Evolutionary conservation across 1,140 invertebrate species (phyloP).

Genomic region (Tetragonula clypearis): DNA sequence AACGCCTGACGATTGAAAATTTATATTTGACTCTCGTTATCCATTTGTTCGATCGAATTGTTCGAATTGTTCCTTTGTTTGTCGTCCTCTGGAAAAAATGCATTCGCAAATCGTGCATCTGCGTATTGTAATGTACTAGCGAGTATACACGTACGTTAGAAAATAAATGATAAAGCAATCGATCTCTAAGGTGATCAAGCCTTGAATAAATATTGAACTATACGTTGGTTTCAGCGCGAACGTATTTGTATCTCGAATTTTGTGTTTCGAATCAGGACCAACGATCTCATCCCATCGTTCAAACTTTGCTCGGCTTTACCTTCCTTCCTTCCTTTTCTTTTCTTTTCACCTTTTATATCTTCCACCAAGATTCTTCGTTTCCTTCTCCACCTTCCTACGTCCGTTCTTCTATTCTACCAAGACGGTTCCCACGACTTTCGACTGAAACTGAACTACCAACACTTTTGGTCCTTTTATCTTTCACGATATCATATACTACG

Average conservation of each 20-base stretch:
- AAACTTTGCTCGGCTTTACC: conserved; percentile 50
- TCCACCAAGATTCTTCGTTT: conserved; percentile 55
- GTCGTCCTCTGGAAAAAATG: background rate
- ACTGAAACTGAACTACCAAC: conserved; percentile 43
- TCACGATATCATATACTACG: conserved; percentile 12
- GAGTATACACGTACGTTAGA: background rate
- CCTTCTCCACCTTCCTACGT: conserved; percentile 38
- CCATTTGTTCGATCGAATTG: no score
- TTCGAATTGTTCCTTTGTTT: background rate
- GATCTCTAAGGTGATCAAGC: background rate
- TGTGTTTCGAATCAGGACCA: conserved; percentile 50
- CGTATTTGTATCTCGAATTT: conserved; percentile 63
- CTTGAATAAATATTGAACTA: background rate
- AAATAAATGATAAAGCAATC: background rate
- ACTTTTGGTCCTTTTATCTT: conserved; percentile 11
- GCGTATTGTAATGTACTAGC: no score
- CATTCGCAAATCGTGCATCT: background rate
- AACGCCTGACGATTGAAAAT: background rate
- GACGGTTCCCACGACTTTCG: conserved; percentile 63
- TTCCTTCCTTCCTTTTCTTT: background rate
- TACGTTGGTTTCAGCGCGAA: conserved; percentile 20
- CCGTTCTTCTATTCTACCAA: conserved; percentile 45
- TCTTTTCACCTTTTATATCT: conserved; percentile 22
- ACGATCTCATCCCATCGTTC: conserved; percentile 47
- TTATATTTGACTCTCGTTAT: no score